Base-by-base conservation (phyloP, 2,888 invertebrate genomes). In the Synergus laeviventris region DNA sequence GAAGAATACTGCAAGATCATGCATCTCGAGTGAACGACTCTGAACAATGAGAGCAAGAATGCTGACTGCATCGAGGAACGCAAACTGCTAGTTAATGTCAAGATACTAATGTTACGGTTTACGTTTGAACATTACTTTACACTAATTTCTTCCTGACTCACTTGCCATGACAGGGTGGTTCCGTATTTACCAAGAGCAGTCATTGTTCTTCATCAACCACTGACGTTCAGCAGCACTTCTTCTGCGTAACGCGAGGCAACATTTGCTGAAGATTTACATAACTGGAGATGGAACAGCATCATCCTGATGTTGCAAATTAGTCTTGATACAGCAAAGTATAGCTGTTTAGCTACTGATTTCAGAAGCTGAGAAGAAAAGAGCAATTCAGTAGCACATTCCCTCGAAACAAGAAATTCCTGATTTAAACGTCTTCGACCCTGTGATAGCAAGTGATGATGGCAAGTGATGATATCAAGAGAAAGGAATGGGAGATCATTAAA, bases 1-100 rank as follows among this genome's bases (percentile, higher is more conserved):
- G 66, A 66, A 16, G 24, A 70, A 70, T 70, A 70, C 45, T 49
- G 70, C 70, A 49, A 70, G 31, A 49, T 70, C 70, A 70, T 70
- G 49, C n/a, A 70, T 16, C 70, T n/a, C 16, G 42, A 70, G 31
- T 49, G 70, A 70, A 70, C n/a, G 70, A 24, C 70, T 31, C n/a
- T 31, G 11, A 70, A 70, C 70, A 70, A 70, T 70, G n/a, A 70
- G 70, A 70, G n/a, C n/a, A 11, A 36, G 45, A 70, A 45, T 31
- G 49, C 45, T 24, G 31, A 70, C 49, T 49, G 24, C 5, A 24
- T 24, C 21, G 21, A 56, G 21, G 24, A 70, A 45, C 9, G 49
- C 31, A 11, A 21, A 49, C 49, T 70, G 49, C 31, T 49, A 36
- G 49, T 70, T 49, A 70, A 70, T 70, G 49, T 70, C 49, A 49